phyloP scores from a whole-genome alignment of 2,888 invertebrate species.

The Tipula unca region DNA sequence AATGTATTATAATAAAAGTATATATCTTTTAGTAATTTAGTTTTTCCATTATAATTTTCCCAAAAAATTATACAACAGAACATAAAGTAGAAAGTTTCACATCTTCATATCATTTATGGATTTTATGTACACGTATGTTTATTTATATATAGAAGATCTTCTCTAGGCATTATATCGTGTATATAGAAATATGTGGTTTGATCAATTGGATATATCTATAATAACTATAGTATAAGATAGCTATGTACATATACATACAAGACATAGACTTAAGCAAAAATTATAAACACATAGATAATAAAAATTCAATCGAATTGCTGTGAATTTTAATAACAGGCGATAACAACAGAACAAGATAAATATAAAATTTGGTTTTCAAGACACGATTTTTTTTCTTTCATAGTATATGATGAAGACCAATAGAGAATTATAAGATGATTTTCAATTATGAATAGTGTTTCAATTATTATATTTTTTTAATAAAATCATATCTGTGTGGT shows the following conservation, averaged over 20 bases:
- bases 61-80: not conserved
- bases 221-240: too few species aligned
- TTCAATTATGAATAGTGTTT: not conserved
- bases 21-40: not conserved
- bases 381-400: not conserved
- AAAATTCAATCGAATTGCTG: not conserved
- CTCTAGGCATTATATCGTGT: not conserved
- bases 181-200: not conserved
- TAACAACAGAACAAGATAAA: not conserved
- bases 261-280: not conserved
- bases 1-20: not conserved
- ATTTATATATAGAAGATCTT: not conserved
- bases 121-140: not conserved
- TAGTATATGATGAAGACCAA: not conserved
- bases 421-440: not conserved
- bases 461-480: not conserved
- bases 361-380: not conserved
- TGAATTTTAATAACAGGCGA: not conserved
- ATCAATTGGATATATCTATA: not conserved
- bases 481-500: not conserved
- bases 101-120: not conserved
- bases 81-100: not conserved
- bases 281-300: not conserved
- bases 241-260: not conserved
- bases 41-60: constrained; percentile 8